These are phyloP conservation scores for Mallotus villosus DNA, from an alignment of 2,797 vertebrate genomes.

Conservation along the genomic window DNA sequence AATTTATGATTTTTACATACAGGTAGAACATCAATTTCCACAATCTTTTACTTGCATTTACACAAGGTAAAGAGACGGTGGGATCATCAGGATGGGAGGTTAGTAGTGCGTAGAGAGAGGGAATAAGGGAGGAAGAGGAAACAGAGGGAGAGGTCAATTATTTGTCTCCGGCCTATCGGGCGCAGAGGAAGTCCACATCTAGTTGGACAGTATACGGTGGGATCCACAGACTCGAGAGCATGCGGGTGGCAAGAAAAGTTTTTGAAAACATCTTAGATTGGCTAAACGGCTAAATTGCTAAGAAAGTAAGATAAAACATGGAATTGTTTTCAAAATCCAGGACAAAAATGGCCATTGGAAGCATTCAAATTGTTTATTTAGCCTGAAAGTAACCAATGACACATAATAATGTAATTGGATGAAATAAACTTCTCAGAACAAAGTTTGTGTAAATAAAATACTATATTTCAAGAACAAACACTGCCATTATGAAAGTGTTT, in stretches of 20 bases:
- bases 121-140: slow-evolving; percentile 27
- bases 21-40: slow-evolving; percentile 47
- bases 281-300: background rate
- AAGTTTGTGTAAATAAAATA: slow-evolving; percentile 23
- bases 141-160: slow-evolving; percentile 53
- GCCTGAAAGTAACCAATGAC: slow-evolving; percentile 35
- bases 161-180: slow-evolving; percentile 45
- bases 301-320: background rate
- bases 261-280: slow-evolving; percentile 6
- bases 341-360: background rate
- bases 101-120: slow-evolving; percentile 48
- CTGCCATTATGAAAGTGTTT: background rate
- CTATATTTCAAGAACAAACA: background rate
- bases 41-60: slow-evolving; percentile 35
- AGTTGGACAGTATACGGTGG: slow-evolving; percentile 29
- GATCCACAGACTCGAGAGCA: slow-evolving; percentile 23
- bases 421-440: slow-evolving; percentile 29
- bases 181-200: slow-evolving; percentile 38
- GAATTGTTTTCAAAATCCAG: background rate
- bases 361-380: slow-evolving; percentile 58
- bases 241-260: slow-evolving; percentile 32
- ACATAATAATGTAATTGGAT: slow-evolving; percentile 22
- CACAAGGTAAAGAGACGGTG: slow-evolving; percentile 47
- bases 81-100: slow-evolving; percentile 51
- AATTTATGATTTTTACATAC: slow-evolving; percentile 18